These are phyloP conservation scores for Argynnis bischoffii DNA, from an alignment of 2,888 invertebrate species.

Conservation along the genomic window DNA sequence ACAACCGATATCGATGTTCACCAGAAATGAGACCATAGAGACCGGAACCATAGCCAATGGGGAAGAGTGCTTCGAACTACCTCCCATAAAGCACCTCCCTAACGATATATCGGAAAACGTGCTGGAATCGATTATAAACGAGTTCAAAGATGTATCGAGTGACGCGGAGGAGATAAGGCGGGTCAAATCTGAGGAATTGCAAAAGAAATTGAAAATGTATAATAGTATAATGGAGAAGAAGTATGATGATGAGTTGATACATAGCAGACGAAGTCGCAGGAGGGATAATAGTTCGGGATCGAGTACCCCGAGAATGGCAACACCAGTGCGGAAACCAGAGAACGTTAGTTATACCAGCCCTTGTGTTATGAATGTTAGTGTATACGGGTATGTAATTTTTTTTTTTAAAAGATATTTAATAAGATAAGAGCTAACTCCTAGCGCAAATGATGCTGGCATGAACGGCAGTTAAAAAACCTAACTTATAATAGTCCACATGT, in stretches of 20 bases:
- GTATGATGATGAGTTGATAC: slow-evolving; percentile 87
- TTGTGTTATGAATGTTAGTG: slow-evolving; percentile 64
- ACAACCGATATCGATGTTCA: slow-evolving; percentile 66
- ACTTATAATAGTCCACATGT: too few species aligned
- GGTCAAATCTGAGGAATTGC: slow-evolving; percentile 59
- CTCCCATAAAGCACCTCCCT: slow-evolving; percentile 81
- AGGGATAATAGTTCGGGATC: slow-evolving; percentile 54
- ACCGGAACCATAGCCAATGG: slow-evolving; percentile 78
- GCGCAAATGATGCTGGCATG: too few species aligned
- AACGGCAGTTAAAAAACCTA: too few species aligned
- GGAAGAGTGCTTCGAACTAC: slow-evolving; percentile 89
- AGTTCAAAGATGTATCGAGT: slow-evolving; percentile 64
- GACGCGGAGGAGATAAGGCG: slow-evolving; percentile 62
- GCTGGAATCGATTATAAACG: slow-evolving; percentile 71
- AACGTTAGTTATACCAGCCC: slow-evolving; percentile 62
- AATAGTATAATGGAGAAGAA: slow-evolving; percentile 88
- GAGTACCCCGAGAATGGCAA: slow-evolving; percentile 55
- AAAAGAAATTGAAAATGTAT: slow-evolving; percentile 84
- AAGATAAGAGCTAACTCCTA: too few species aligned
- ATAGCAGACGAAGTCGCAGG: slow-evolving; percentile 73
- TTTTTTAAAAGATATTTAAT: neutral
- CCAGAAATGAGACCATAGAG: slow-evolving; percentile 60
- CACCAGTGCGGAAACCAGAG: slow-evolving; percentile 53
- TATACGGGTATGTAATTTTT: slow-evolving; percentile 40
- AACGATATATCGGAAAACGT: slow-evolving; percentile 70